Percentiles rank a stretch among this genome's conserved stretches.
Evolutionary conservation across 2,888 invertebrate genomes (phyloP).

Genomic region (Augochlorella aurata): DNA sequence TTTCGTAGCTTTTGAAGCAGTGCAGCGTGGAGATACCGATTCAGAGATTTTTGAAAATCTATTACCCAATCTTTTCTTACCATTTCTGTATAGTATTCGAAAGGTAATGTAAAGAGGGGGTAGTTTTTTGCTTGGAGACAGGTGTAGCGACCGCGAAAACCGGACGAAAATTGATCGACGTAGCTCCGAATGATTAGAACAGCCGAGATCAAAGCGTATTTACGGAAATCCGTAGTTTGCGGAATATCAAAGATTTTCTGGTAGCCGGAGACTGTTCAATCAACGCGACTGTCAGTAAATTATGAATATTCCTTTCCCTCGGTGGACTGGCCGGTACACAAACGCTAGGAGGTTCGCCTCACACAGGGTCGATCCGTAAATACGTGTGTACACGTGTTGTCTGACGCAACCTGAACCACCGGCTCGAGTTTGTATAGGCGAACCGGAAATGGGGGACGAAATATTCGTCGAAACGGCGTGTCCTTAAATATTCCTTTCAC

Average conservation of each 20-base stretch:
- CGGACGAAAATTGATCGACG: neutral
- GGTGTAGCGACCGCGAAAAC: neutral
- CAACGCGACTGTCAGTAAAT: slow-evolving; percentile 28
- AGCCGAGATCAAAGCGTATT: neutral
- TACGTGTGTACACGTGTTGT: slow-evolving; percentile 66
- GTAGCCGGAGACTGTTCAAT: slow-evolving; percentile 21
- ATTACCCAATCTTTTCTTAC: too few relatives aligned
- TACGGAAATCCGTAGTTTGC: neutral
- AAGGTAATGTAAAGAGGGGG: neutral
- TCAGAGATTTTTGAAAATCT: too few relatives aligned
- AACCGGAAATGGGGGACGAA: slow-evolving; percentile 69
- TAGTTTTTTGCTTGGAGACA: neutral
- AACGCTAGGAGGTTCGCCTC: slow-evolving; percentile 26
- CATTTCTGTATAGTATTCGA: neutral
- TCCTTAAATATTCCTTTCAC: slow-evolving; percentile 69
- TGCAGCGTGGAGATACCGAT: too few relatives aligned
- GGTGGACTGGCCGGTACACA: slow-evolving; percentile 37
- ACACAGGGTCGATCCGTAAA: slow-evolving; percentile 34
- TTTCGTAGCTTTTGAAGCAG: too few relatives aligned
- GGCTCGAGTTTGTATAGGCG: slow-evolving; percentile 69
- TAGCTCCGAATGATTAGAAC: neutral
- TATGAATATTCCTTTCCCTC: slow-evolving; percentile 61
- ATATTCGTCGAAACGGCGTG: slow-evolving; percentile 65
- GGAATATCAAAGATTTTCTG: slow-evolving; percentile 5
- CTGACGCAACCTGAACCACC: slow-evolving; percentile 71